Base-by-base conservation (phyloP, 1,140 invertebrate genomes). In the Sitodiplosis mosellana region DNA sequence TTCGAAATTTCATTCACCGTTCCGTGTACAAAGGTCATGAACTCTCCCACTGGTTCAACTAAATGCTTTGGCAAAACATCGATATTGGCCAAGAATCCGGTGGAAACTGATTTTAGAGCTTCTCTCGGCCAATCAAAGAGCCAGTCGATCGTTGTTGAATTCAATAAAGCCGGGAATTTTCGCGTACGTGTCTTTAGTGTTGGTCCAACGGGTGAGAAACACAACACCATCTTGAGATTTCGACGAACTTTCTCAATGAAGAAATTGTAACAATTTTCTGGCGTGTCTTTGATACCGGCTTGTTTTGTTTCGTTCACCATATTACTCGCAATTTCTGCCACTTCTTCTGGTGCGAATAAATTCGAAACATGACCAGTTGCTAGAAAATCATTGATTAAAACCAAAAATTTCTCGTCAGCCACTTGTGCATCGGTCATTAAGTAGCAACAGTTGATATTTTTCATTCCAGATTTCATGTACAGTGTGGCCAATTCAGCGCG, bases 51-150 rank as follows among this genome's bases (percentile, higher is more conserved):
- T 2, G 71, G 83, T 64, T 89, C 86, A 41, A 90, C 82, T 0
- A 83, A 0, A 96, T 90, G 21, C 81, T 81, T 41, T 75, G 78
- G 76, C 36, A 90, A 57, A 17, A 77, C 72, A 45, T 79, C 71
- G 6, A 88, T 76, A 59, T 88, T 81, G 18, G 75, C 65, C 14
- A 95, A 67, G 62, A 94, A 94, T 49, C 80, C 71, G 48, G 71
- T 71, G 21, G 88, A 91, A 1, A 96, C 92, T 45, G 87, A 92
- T 54, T 85, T 74, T 46, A 96, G 64, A 7, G 92, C 92, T 56
- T 90, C 80, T 60, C 80, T 74, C 0, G 92, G 91, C 91, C 92
- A 96, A 68, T 90, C 86, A 60, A 95, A 88, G 64, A 95, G 95
- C 90, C 91, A 96, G 64, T 95, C 79, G 45, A 95, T 93, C 7